phyloP scores from a whole-genome alignment of 2,113 vertebrate species.

The Anarhynchus alexandrinus region DNA sequence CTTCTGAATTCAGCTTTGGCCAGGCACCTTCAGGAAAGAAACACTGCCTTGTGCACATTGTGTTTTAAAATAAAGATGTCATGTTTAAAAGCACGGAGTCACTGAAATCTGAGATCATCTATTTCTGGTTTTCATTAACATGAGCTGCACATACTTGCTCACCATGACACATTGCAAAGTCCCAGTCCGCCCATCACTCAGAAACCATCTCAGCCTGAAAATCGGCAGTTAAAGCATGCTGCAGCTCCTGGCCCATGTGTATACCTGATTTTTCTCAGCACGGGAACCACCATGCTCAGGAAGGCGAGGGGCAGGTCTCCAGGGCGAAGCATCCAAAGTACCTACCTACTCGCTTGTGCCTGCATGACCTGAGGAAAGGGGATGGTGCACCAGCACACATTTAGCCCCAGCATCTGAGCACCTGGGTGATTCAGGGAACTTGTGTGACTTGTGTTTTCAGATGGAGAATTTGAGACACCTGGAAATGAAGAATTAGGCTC shows the following conservation, averaged over 20 bases:
- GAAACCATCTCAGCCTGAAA: background rate
- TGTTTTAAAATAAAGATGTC: slow-evolving; percentile 23
- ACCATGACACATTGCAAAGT: background rate
- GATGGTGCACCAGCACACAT: background rate
- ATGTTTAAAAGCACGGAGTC: background rate
- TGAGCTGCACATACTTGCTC: background rate
- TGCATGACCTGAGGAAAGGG: background rate
- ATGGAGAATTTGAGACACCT: background rate
- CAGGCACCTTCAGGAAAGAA: background rate
- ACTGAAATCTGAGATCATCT: slow-evolving; percentile 4
- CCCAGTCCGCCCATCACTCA: background rate
- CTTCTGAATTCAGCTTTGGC: background rate
- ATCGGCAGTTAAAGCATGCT: background rate
- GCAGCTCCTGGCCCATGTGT: background rate
- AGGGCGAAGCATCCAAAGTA: background rate
- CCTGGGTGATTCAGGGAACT: background rate
- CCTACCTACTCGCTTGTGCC: background rate
- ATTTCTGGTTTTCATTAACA: background rate
- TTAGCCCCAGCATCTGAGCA: background rate
- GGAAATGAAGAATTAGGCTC: background rate
- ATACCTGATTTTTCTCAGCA: background rate
- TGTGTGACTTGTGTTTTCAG: background rate
- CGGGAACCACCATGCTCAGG: rapidly evolving
- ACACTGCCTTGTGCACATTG: background rate
- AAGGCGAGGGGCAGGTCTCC: background rate